Evolutionary conservation across 2,888 invertebrate genomes (phyloP).

Genomic region (Dynastes hyllus): DNA sequence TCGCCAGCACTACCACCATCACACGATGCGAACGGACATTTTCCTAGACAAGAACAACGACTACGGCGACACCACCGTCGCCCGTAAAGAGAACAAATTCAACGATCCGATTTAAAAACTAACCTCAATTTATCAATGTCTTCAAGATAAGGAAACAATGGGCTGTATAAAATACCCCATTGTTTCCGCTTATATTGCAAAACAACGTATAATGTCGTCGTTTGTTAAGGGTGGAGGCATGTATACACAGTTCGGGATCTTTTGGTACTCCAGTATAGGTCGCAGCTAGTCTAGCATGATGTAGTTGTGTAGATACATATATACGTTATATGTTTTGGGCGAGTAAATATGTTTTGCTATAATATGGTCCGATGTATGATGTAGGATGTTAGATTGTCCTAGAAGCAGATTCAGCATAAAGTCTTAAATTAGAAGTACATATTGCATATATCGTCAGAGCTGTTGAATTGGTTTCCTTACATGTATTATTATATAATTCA

Average conservation of each 20-base stretch:
- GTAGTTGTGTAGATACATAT: no score
- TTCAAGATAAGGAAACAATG: constrained; percentile 72
- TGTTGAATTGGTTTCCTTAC: no score
- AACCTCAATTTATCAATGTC: constrained; percentile 73
- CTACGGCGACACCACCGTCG: not conserved
- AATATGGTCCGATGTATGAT: no score
- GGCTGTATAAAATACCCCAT: constrained; percentile 72
- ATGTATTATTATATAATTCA: no score
- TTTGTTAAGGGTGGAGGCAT: not conserved
- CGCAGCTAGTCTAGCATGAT: no score
- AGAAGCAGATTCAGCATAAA: no score
- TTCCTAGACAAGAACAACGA: not conserved
- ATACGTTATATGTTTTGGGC: no score
- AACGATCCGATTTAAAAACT: constrained; percentile 71
- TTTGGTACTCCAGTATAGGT: not conserved
- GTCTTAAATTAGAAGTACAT: no score
- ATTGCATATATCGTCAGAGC: no score
- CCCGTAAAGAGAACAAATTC: constrained; percentile 32
- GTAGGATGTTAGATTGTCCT: no score
- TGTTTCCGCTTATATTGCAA: constrained; percentile 69
- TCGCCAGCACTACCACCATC: not conserved
- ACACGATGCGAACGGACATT: not conserved
- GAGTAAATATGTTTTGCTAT: no score
- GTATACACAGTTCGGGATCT: constrained; percentile 12
- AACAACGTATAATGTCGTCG: constrained; percentile 68